phyloP scores from a whole-genome alignment of 2,888 invertebrate genomes.

The Perithous albicinctus region DNA sequence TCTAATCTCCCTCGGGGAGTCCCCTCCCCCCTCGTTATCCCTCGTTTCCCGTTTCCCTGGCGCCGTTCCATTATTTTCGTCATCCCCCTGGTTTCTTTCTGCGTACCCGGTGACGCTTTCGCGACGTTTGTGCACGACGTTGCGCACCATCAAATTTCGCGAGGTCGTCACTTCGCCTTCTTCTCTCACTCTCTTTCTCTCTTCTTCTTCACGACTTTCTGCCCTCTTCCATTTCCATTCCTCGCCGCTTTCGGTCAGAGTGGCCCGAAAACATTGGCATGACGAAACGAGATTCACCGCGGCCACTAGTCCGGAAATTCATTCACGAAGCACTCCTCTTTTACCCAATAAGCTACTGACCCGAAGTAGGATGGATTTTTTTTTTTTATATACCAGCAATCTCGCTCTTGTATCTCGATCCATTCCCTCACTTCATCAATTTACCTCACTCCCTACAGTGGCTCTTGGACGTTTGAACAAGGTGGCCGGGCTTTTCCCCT shows the following conservation, averaged over 20 bases:
- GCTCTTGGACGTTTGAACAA: conserved; percentile 42
- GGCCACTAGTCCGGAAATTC: conserved; percentile 40
- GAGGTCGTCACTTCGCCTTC: conserved; percentile 33
- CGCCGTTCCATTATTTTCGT: conserved; percentile 35
- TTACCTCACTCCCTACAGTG: conserved; percentile 47
- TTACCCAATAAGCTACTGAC: conserved; percentile 43
- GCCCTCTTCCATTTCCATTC: conserved; percentile 34
- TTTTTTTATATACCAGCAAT: conserved; percentile 53
- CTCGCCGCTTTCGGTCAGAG: conserved; percentile 4
- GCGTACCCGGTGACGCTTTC: conserved; percentile 1
- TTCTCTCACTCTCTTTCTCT: neutral
- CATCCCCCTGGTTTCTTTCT: conserved; percentile 32
- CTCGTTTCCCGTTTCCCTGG: conserved; percentile 58
- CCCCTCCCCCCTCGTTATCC: conserved; percentile 57
- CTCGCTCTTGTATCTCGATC: conserved; percentile 40
- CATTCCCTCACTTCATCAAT: conserved; percentile 40
- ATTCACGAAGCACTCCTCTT: conserved; percentile 31
- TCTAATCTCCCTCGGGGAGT: conserved; percentile 53
- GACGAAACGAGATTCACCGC: conserved; percentile 23
- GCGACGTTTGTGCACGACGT: neutral
- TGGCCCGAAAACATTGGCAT: no score
- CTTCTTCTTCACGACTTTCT: conserved; percentile 38
- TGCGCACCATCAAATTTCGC: conserved; percentile 26
- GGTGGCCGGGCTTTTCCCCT: conserved; percentile 56
- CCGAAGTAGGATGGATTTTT: conserved; percentile 48